Evolutionary conservation across 2,113 vertebrate species (phyloP).

Genomic region (Ceyx margarethae): DNA sequence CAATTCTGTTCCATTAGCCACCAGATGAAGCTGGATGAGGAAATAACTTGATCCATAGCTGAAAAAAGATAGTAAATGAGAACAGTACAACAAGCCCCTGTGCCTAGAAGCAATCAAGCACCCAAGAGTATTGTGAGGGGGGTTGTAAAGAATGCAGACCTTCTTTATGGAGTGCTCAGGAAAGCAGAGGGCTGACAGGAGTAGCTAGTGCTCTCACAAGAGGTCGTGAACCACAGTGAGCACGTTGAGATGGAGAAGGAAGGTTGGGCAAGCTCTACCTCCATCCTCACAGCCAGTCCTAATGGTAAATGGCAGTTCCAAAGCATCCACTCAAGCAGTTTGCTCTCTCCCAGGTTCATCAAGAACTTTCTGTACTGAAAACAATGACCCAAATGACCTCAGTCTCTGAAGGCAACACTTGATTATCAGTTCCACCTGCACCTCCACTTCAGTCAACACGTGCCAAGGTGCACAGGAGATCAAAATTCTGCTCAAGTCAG

Average conservation of each 20-base stretch:
- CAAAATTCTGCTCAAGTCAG: not conserved
- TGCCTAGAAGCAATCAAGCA: not conserved
- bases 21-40: not conserved
- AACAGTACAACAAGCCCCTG: not conserved
- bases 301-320: not conserved
- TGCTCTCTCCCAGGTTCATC: not conserved
- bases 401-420: not conserved
- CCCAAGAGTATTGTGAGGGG: not conserved
- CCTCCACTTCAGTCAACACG: not conserved
- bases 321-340: not conserved
- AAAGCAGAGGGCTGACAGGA: not conserved
- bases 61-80: slow-evolving; percentile 20
- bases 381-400: not conserved
- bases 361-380: not conserved
- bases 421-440: not conserved
- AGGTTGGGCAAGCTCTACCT: not conserved
- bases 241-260: not conserved
- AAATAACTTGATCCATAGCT: not conserved
- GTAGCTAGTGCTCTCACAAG: not conserved
- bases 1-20: slow-evolving; percentile 57
- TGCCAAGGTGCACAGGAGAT: not conserved
- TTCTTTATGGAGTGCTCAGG: not conserved
- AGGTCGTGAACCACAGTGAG: not conserved
- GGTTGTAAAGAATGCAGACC: not conserved
- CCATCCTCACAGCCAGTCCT: not conserved